Evolutionary conservation across 2,888 invertebrate genomes (phyloP), one percentile per base, ranked within the genome.

Genomic region (Campoletis raptor): DNA sequence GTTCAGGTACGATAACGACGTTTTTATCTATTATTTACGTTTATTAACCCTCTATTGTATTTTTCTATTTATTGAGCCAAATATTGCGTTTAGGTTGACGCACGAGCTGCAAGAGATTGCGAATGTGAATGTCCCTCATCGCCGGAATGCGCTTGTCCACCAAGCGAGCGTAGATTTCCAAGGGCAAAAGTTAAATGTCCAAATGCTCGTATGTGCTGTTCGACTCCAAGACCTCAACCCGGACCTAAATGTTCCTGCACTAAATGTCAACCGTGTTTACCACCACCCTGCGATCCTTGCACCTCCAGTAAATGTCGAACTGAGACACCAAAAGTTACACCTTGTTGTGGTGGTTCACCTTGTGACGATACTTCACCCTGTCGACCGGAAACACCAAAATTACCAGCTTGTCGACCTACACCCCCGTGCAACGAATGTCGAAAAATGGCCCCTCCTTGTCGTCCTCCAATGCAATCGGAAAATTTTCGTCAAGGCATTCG

Each of bases 61-160:
- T n/a, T n/a, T n/a, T n/a, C n/a, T n/a, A n/a, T n/a, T n/a, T n/a
- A 15, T 61, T 15, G 6, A 61, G 15, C 30, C 7, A 8, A 15
- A 61, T 0, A 15, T 30, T 7, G 1, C 30, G 30, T 61, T 30
- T 15, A 61, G 61, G 88, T 92, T 4, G 91, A 92, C 52, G 92
- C 86, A 0, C 89, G 89, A 8, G 88, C 91, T 0, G 85, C 89
- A 1, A 86, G 73, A 42, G 92, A 91, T 36, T 92, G 92, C 45
- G 85, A 89, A 12, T 92, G 92, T 81, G 90, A 92, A 7, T 91
- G 90, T 81, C 89, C 90, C 1, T 90, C 90, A 2, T 87, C 90
- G 0, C 90, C 92, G 1, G 92, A 92, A 77, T 92, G 92, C 83
- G 88, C 91, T 18, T 92, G 91, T 86, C 89, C 91, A 18, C 91